A percentile compares a stretch with the other conserved stretches of the same genome.
Evolutionary conservation across 23 tunicate genomes (phyloP).

Genomic region (Trididemnum miniatum): DNA sequence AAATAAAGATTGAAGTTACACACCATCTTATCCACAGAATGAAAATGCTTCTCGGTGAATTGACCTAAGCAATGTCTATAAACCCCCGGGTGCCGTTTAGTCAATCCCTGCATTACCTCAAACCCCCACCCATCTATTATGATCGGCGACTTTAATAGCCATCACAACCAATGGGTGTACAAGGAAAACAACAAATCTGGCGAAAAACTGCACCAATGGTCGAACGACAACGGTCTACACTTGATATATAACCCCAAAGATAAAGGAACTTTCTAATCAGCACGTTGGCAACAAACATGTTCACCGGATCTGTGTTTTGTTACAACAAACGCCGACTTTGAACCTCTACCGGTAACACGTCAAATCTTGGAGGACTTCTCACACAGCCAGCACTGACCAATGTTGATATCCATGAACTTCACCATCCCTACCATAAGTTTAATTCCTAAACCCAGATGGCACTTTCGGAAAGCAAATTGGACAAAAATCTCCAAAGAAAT

Average conservation of each 20-base stretch:
- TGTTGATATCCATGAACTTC: background rate
- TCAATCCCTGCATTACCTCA: background rate
- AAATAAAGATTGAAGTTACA: no score
- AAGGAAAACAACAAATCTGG: conserved; percentile 6
- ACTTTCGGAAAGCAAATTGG: conserved; percentile 35
- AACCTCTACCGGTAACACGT: background rate
- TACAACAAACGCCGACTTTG: background rate
- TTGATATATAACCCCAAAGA: conserved; percentile 15
- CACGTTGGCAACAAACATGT: conserved; percentile 26
- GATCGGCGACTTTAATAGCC: conserved; percentile 13
- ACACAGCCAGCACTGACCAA: conserved; percentile 25
- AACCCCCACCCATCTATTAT: background rate
- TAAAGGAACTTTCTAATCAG: conserved; percentile 23
- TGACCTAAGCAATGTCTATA: background rate
- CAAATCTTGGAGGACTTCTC: conserved; percentile 9
- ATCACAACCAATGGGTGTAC: conserved; percentile 23
- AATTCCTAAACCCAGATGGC: conserved; percentile 10
- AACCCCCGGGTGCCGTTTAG: background rate
- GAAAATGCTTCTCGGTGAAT: no score
- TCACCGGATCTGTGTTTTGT: conserved; percentile 15
- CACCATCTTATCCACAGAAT: no score
- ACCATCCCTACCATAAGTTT: background rate
- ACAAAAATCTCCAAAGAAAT: background rate
- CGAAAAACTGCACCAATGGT: conserved; percentile 10
- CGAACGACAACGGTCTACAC: background rate